Conservation (phyloP, 1,140 invertebrate species). For the Drosophila neocordata region DNA sequence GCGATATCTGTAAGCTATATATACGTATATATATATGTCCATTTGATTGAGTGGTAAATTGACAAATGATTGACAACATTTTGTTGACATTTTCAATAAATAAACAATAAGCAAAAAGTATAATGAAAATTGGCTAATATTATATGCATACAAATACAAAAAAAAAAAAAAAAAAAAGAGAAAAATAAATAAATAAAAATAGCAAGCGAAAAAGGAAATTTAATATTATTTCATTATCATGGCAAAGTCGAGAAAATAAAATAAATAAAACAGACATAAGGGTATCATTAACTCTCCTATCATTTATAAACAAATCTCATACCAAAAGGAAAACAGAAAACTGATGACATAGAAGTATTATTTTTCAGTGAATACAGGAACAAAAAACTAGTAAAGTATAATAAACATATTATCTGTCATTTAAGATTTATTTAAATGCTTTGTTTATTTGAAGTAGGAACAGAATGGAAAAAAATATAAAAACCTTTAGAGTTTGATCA, state of each 20-base stretch:
- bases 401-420: too few species aligned
- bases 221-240: conserved; percentile 1
- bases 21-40: not conserved
- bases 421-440: too few species aligned
- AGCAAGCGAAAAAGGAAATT: not conserved
- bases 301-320: too few species aligned
- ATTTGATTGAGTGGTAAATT: conserved; percentile 69
- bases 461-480: too few species aligned
- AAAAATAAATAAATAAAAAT: not conserved
- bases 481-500: too few species aligned
- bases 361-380: too few species aligned
- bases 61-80: conserved; percentile 72
- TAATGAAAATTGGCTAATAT: conserved; percentile 7
- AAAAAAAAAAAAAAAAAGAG: not conserved
- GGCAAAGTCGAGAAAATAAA: not conserved
- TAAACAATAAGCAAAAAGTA: conserved; percentile 21
- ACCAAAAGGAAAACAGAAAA: too few species aligned
- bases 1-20: conserved; percentile 2
- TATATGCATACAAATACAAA: not conserved
- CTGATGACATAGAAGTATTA: too few species aligned
- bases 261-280: not conserved
- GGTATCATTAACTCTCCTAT: too few species aligned
- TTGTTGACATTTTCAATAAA: conserved; percentile 35
- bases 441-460: too few species aligned
- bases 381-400: too few species aligned